These are phyloP conservation scores for Polypterus bichir DNA, from an alignment of 2,113 vertebrate genomes.

Conservation along the genomic window DNA sequence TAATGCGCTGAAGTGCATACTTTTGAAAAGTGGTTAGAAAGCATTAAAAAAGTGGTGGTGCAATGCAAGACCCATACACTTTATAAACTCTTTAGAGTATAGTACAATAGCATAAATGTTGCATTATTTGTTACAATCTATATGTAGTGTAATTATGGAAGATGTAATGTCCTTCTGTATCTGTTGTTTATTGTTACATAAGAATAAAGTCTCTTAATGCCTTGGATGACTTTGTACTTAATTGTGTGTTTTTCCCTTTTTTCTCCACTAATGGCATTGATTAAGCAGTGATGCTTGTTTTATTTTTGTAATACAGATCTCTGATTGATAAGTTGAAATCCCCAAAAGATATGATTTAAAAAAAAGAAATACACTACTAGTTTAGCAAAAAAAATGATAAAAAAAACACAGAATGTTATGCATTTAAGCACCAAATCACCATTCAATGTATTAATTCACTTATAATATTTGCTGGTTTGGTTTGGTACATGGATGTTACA, in stretches of 20 bases:
- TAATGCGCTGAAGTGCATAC: slow-evolving; percentile 59
- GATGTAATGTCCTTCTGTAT: slow-evolving; percentile 88
- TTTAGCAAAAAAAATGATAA: no score
- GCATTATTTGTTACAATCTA: slow-evolving; percentile 78
- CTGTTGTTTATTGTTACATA: slow-evolving; percentile 83
- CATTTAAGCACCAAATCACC: no score
- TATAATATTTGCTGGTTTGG: no score
- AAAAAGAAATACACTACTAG: no score
- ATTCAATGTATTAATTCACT: no score
- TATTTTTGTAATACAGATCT: no score
- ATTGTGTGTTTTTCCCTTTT: no score
- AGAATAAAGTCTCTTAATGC: slow-evolving; percentile 78
- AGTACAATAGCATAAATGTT: slow-evolving; percentile 67
- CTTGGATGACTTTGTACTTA: slow-evolving; percentile 17
- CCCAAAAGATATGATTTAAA: no score
- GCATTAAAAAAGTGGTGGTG: slow-evolving; percentile 48
- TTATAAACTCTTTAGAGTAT: slow-evolving; percentile 53
- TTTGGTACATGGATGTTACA: no score
- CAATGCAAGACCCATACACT: slow-evolving; percentile 47
- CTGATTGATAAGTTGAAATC: no score
- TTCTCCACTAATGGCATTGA: not conserved
- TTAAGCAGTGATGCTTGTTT: no score
- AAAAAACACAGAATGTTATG: no score
- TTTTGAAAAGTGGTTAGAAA: slow-evolving; percentile 54
- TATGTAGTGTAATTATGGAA: slow-evolving; percentile 89